Base-by-base conservation (phyloP, 2,888 invertebrate genomes). In the Campaea margaritaria region DNA sequence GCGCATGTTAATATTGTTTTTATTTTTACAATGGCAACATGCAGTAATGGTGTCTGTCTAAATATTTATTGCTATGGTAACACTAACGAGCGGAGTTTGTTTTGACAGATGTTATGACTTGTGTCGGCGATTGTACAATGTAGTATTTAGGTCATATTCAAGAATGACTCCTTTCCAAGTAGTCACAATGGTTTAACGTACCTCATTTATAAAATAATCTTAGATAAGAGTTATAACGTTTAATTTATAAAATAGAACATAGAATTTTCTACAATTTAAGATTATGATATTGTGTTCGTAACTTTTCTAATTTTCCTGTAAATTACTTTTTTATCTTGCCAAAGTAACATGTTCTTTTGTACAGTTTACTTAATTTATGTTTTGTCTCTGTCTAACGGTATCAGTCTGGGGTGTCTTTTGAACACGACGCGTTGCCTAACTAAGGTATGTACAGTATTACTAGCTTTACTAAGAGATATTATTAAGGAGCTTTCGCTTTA, bases 371-470 rank as follows among this genome's bases (percentile, higher is more conserved):
- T 80, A 80, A 77, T 75, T 63, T 70, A 68, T 70, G 55, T 68
- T 65, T 77, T 70, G 62, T 65, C 68, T 75, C 71, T 75, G 73
- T 75, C 67, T 69, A 65, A 66, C 71, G 64, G 56, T 64, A 64
- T 72, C 74, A 63, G 64, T 63, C 55, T 69, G 54, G 69, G 58
- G 62, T 69, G 60, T 70, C 62, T 64, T 73, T 74, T 73, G 67
- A 76, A 76, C 73, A 74, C 73, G 68, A 76, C 72, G 73, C 79
- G 79, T 85, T 79, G 83, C 85, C 85, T 85, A 78, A 82, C 73
- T 77, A 78, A 85, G 84, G 86, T 86, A 84, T 91, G 91, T 91
- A 91, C 91, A 91, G 91, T 91, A 91, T 91, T 91, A 91, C 83
- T 91, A 91, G 91, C 87, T 87, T 90, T 90, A 90, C 85, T 89